Base-by-base conservation (phyloP, 2,113 vertebrate genomes). In the Promerops cafer region DNA sequence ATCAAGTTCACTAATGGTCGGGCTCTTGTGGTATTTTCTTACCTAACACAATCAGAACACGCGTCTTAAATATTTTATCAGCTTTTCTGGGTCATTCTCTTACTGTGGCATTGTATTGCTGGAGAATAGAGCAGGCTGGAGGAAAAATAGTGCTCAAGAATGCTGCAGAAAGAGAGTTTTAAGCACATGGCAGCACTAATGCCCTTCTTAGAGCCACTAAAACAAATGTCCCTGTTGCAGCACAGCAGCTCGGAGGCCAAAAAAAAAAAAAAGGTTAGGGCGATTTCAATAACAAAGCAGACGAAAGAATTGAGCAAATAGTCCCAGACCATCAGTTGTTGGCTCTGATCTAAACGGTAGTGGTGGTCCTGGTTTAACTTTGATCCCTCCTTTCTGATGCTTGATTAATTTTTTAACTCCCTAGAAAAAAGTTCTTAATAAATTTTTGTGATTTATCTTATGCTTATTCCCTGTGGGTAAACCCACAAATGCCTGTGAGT, bases 61-160 rank as follows among this genome's bases (percentile, higher is more conserved):
- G 3, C 3, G 10, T 91, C 84, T 97, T 98, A 94, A 98, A 98
- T 98, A 97, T 97, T 98, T 97, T 95, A 98, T 97, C 89, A 98
- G 94, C 85, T 93, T 95, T 30, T 13, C 47, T 63, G 97, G 95
- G 94, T 96, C 92, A 71, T 83, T 97, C 97, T 97, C 79, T 65
- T 96, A 88, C 47, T 31, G 16, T 45, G 54, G 92, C 85, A 75
- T 94, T 86, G 63, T 72, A 57, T 90, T 92, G 81, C 84, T 69
- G 61, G 17, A 83, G 84, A 91, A 83, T n/a, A 90, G 78, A 89
- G 37, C 47, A 63, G 90, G 47, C 68, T 94, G 63, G 74, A 90
- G 66, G 44, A 93, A 68, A 96, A 89, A 91, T 16, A 27, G 57
- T 88, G 44, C 84, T 86, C 61, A 54, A 31, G 37, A 89, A 40